phyloP scores from a whole-genome alignment of 2,888 invertebrate species.

The Hypolimnas misippus region DNA sequence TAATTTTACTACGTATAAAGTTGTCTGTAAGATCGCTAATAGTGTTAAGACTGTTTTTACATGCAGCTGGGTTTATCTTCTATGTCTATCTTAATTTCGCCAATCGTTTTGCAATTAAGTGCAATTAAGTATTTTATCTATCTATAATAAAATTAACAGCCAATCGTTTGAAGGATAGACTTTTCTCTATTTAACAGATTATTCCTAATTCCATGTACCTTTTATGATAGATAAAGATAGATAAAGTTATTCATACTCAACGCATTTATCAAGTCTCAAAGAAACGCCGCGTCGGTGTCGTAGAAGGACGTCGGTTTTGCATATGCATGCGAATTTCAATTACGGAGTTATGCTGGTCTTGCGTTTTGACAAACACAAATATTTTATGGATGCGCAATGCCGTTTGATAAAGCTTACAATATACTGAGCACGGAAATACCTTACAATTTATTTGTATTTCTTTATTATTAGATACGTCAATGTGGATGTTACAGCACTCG shows the following conservation, averaged over 20 bases:
- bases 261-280: background rate
- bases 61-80: background rate
- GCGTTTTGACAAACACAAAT: conserved; percentile 45
- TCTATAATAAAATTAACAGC: background rate
- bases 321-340: conserved; percentile 42
- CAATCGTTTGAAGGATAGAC: background rate
- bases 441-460: background rate
- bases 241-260: background rate
- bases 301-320: conserved; percentile 34
- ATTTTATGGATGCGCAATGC: conserved; percentile 29
- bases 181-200: background rate
- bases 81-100: background rate
- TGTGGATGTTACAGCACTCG: background rate
- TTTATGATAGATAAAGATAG: background rate
- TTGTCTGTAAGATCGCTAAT: conserved; percentile 1
- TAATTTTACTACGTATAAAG: background rate
- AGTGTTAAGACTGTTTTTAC: background rate
- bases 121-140: background rate
- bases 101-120: background rate
- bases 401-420: conserved; percentile 11
- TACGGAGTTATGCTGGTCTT: conserved; percentile 42
- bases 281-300: background rate
- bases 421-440: conserved; percentile 19
- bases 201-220: background rate
- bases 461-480: no score